Base-by-base conservation (phyloP, 1,140 invertebrate genomes). In the Helicorthomorpha holstii region DNA sequence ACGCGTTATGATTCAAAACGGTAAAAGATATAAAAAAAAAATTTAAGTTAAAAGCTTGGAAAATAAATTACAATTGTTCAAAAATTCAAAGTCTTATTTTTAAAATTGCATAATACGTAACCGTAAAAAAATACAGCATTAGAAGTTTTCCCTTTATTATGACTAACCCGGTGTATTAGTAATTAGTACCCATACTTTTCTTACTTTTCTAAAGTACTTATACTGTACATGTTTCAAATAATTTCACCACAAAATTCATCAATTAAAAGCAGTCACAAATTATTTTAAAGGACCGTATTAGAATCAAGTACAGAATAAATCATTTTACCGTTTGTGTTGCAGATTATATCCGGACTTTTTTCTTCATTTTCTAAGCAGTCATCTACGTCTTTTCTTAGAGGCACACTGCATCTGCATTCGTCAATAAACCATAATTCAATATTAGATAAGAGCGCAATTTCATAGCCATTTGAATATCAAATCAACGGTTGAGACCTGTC, bases 301-400 rank as follows among this genome's bases (percentile, higher is more conserved):
- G 38, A 12, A 41, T 19, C 12, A 41, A 12, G 38, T 12, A 41
- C 12, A 41, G 21, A 21, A 46, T 46, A 10, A 25, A 46, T 7
- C 4, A 46, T 12, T 19, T 10, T 48, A 27, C 51, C 43, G 24
- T 52, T 59, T 47, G 51, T 59, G 41, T 54, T 58, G 21, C 56
- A 53, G 12, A 59, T 59, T 14, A 59, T 57, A 51, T 59, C 58
- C 12, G 58, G 58, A 21, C 58, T 55, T 48, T 59, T 59, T 50
- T 59, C 58, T 53, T 59, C 58, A 21, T 50, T 53, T 34, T 59
- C 58, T n/a, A 46, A 48, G 29, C 54, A 49, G 16, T 56, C 57
- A 42, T 59, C 58, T 16, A 53, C 56, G 19, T 59, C 58, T 50
- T 59, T 59, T 12, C 56, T 56, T 19, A 58, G 27, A 1, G 50